Evolutionary conservation across 1,140 invertebrate species (phyloP).

Genomic region (Tetraneura akinire): DNA sequence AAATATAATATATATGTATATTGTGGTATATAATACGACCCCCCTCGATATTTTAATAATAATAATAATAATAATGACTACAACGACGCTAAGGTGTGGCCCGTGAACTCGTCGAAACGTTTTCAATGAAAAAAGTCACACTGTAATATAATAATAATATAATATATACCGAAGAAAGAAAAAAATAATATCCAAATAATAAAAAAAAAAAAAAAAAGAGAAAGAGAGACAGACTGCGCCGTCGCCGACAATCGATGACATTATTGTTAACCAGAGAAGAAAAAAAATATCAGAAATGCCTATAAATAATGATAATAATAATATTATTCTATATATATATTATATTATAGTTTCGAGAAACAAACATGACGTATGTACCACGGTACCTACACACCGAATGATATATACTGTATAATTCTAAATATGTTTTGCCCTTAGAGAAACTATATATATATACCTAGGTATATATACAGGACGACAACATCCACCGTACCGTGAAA

Average conservation of each 20-base stretch:
- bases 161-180: no score
- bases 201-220: not conserved
- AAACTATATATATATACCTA: no score
- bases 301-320: not conserved
- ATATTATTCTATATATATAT: not conserved
- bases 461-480: not conserved
- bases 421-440: not conserved
- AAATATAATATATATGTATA: not conserved
- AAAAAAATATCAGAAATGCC: not conserved
- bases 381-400: not conserved
- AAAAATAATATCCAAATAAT: no score
- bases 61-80: not conserved
- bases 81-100: slow-evolving; percentile 24
- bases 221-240: not conserved
- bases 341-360: not conserved
- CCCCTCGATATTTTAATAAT: slow-evolving; percentile 2
- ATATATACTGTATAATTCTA: slow-evolving; percentile 14
- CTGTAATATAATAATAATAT: no score
- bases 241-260: not conserved
- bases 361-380: not conserved
- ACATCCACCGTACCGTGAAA: slow-evolving; percentile 37
- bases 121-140: slow-evolving; percentile 25
- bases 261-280: not conserved
- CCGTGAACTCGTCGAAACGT: slow-evolving; percentile 24
- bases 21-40: slow-evolving; percentile 20